Evolutionary conservation across 2,797 vertebrate genomes (phyloP), one percentile per base, ranked within the genome.

Genomic region (Leucoraja ocellata): DNA sequence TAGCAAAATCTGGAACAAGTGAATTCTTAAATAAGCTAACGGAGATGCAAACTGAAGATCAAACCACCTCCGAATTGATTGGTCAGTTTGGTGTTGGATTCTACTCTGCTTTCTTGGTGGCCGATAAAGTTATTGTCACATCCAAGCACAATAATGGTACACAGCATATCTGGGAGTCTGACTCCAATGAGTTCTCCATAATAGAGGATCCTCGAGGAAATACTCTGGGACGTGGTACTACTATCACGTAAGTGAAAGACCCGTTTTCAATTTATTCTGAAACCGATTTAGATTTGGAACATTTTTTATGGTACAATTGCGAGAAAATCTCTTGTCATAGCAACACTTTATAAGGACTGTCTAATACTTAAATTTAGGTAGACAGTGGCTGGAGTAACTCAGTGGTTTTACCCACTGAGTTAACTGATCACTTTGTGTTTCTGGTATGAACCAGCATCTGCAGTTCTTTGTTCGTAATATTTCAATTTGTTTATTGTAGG

Each of bases 41-140:
- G 0, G 98, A 99, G 93, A 97, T 98, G 95, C 98, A 99, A 95
- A 95, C 97, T 2, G 98, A 98, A 4, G 97, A 96, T 32, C 98
- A 99, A 96, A 98, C 98, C 46, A 99, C 98, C 16, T 99, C 98
- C 0, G 99, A 99, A 95, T 95, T 99, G 94, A 99, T 99, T 16
- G 99, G 99, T 68, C 99, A 99, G 97, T 99, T 99, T 93, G 99
- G 99, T 93, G 99, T 99, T 61, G 99, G 99, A 93, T 99, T 99
- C 96, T 99, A 99, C 95, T 99, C 99, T 2, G 98, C 99, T 94
- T 99, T 99, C 97, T 97, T 99, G 18, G 98, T 99, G 73, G 98
- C 99, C 1, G 99, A 99, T 96, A 98, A 97, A 94, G 98, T 99
- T 94, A 98, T 99, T 77, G 99, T 99, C 93, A 98, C 98, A 0